Evolutionary conservation across 2,888 invertebrate species (phyloP), one percentile per base, ranked within the genome.

Genomic region (Lasius fuliginosus): DNA sequence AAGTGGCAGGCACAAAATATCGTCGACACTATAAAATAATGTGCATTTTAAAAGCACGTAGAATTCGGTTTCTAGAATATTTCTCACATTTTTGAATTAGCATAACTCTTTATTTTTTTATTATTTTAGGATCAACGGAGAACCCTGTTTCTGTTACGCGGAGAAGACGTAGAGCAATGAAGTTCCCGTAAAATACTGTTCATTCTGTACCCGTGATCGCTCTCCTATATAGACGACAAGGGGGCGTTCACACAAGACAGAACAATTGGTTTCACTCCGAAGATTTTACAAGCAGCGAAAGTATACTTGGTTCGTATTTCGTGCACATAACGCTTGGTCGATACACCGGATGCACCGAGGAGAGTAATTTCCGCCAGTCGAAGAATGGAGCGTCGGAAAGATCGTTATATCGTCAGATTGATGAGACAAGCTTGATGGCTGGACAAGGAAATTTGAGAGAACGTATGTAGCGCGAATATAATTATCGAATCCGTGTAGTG

Each of bases 221-320:
- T 88, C 83, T 85, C 82, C 92, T 94, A 92, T 94, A 94, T 94
- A 94, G 92, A 92, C 92, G 92, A 88, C 85, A 84, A 84, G 85
- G 86, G 88, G 91, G 87, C 85, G 87, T 94, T 94, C 93, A 91
- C 93, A 93, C 92, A 91, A 91, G 89, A 92, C 88, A 89, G 92
- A 94, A 94, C 94, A 94, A 94, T 94, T 89, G 92, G 94, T 94
- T 94, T 94, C 94, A 93, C 94, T 94, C 85, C 88, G 90, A 71
- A 87, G 90, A 92, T 92, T 89, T 89, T 86, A 88, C 87, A 87
- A 91, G 85, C 85, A 94, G 94, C 94, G 94, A 94, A 94, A 94
- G 94, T 94, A 91, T 84, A 75, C 58, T 62, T 82, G 84, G 77
- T 86, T 87, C 69, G 83, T 77, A 75, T 86, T 86, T 87, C 79